Evolutionary conservation across 2,797 vertebrate species (phyloP).

Genomic region (Sebastes diploproa): DNA sequence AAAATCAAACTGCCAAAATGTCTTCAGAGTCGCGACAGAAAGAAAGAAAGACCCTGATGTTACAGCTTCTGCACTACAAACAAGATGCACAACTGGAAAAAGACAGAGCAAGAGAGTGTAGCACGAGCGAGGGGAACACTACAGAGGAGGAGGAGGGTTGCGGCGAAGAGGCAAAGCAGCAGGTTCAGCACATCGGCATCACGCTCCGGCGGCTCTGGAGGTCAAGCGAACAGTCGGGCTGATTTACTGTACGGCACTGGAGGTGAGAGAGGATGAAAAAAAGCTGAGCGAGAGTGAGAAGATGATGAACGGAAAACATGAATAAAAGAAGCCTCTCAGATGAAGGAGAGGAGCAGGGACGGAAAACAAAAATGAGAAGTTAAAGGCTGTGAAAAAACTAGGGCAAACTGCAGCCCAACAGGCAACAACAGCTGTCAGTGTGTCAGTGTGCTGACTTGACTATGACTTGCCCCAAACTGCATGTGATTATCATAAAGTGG

Average conservation of each 20-base stretch:
- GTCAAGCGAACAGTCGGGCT: constrained; percentile 65
- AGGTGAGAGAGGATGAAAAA: constrained; percentile 36
- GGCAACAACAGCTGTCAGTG: too few relatives aligned
- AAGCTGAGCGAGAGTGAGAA: constrained; percentile 17
- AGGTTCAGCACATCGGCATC: constrained; percentile 68
- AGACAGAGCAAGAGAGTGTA: background rate
- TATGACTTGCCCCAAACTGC: too few relatives aligned
- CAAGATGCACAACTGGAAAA: background rate
- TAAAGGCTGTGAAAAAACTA: background rate
- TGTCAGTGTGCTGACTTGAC: too few relatives aligned
- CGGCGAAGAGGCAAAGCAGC: constrained; percentile 45
- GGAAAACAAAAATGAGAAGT: background rate
- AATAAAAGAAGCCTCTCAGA: constrained; percentile 2
- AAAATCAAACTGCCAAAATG: constrained; percentile 2
- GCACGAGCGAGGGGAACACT: constrained; percentile 2
- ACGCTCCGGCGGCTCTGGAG: constrained; percentile 66
- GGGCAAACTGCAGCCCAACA: too few relatives aligned
- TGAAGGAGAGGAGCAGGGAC: background rate
- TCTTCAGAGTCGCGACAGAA: background rate
- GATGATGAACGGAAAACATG: constrained; percentile 3
- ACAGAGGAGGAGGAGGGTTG: constrained; percentile 21
- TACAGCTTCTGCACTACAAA: background rate
- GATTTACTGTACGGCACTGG: constrained; percentile 61
- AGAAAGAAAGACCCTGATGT: background rate
- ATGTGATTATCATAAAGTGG: too few relatives aligned